Percentiles rank a stretch among this genome's conserved stretches.
Evolutionary conservation across 2,888 invertebrate genomes (phyloP).

Genomic region (Dryocosmus kuriphilus): DNA sequence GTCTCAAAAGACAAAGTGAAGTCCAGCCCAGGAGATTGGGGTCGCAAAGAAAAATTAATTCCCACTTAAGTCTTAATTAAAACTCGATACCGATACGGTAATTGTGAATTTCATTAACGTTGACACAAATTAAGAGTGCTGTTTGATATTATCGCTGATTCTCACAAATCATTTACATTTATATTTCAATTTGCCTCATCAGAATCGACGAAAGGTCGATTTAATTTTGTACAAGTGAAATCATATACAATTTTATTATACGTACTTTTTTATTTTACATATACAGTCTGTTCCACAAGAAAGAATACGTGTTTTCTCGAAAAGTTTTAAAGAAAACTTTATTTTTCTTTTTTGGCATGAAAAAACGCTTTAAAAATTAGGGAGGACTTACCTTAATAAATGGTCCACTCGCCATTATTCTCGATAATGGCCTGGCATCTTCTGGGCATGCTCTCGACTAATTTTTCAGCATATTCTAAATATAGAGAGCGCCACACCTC

Average conservation of each 20-base stretch:
- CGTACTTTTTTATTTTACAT: slow-evolving; percentile 51
- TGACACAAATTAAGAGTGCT: slow-evolving; percentile 1
- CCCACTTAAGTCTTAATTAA: slow-evolving; percentile 8
- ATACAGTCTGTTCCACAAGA: too few relatives aligned
- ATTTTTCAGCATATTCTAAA: too few relatives aligned
- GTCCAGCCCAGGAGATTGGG: slow-evolving; percentile 22
- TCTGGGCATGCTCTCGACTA: too few relatives aligned
- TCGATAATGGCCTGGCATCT: too few relatives aligned
- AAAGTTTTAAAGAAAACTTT: too few relatives aligned
- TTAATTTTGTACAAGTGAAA: slow-evolving; percentile 44
- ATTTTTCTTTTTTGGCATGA: too few relatives aligned
- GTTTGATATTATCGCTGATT: slow-evolving; percentile 33
- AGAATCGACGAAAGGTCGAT: slow-evolving; percentile 19
- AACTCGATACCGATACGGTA: neutral
- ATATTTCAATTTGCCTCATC: slow-evolving; percentile 19
- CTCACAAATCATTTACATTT: slow-evolving; percentile 21
- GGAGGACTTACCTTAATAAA: too few relatives aligned
- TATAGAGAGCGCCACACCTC: too few relatives aligned
- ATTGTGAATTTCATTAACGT: slow-evolving; percentile 12
- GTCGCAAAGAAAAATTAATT: neutral
- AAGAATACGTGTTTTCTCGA: too few relatives aligned
- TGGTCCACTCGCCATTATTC: too few relatives aligned
- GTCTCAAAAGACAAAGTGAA: slow-evolving; percentile 77
- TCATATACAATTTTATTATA: slow-evolving; percentile 46
- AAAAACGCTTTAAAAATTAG: too few relatives aligned